These are phyloP conservation scores for Natator depressus DNA, from an alignment of 2,113 vertebrate species.

Conservation along the genomic window DNA sequence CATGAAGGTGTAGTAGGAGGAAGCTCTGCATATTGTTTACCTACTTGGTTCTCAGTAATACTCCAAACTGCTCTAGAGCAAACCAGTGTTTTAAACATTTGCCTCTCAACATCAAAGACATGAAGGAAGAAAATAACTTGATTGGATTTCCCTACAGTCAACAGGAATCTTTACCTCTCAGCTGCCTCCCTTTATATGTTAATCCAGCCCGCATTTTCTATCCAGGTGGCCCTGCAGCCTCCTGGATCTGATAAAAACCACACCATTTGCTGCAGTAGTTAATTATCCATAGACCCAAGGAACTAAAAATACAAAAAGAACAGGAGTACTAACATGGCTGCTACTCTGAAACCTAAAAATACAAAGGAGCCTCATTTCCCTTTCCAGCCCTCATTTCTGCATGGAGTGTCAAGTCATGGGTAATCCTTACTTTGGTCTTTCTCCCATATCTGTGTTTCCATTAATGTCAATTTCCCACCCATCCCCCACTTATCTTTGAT, in stretches of 20 bases:
- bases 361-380: not conserved
- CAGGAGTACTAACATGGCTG: too few species aligned
- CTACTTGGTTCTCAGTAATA: not conserved
- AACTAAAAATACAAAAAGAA: not conserved
- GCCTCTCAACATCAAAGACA: slow-evolving; percentile 19
- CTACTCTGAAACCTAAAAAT: not conserved
- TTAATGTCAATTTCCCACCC: not conserved
- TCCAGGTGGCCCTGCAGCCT: not conserved
- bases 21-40: rapidly evolving
- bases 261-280: slow-evolving; percentile 10
- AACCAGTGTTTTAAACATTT: slow-evolving; percentile 9
- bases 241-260: slow-evolving; percentile 4
- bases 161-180: slow-evolving; percentile 30
- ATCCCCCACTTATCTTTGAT: not conserved
- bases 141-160: slow-evolving; percentile 45
- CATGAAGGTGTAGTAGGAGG: not conserved
- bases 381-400: not conserved
- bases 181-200: not conserved
- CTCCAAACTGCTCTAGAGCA: not conserved
- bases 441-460: not conserved
- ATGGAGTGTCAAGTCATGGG: not conserved
- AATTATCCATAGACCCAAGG: slow-evolving; percentile 7
- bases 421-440: not conserved
- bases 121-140: slow-evolving; percentile 16
- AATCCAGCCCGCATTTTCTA: slow-evolving; percentile 20